Base-by-base conservation (phyloP, 2,797 vertebrate genomes). In the Ambastaia sidthimunki region DNA sequence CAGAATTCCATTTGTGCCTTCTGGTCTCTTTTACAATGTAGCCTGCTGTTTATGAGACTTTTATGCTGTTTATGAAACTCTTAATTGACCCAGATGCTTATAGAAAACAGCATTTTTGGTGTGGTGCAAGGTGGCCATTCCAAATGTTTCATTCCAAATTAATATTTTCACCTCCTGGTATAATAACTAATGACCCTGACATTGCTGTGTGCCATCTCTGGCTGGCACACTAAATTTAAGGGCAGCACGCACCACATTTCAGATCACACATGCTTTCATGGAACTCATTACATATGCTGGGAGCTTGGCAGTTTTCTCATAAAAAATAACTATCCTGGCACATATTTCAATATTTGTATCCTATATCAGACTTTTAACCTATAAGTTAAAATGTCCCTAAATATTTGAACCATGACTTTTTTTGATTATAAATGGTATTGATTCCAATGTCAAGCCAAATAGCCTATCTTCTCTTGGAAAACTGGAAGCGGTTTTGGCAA, bases 1-100 rank as follows among this genome's bases (percentile, higher is more conserved):
- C 91, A 93, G 93, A 87, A 94, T 92, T 92, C 91, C 90, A 92
- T 44, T 92, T 94, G 94, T 94, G 92, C 93, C 93, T 93, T 93
- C 91, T 94, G 90, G 93, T 94, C 89, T 92, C 90, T 91, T 91
- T 94, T 94, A 92, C 92, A 93, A 92, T 90, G 86, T 81, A 87
- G 89, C 89, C 90, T 90, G 89, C 90, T 90, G 88, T 91, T 92
- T 87, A 88, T 86, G 90, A 90, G 89, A 88, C 87, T 31, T 31
- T n/a, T n/a, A n/a, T n/a, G n/a, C n/a, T n/a, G n/a, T n/a, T n/a
- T 87, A 87, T 85, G 88, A 86, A 80, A 86, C 86, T 86, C 91
- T 90, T 89, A 88, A 91, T 89, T 89, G 91, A 86, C 90, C 85
- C 84, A 82, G 82, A 90, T 87, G 87, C 87, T 82, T 75, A 77